Conservation (phyloP, 2,113 vertebrate species). For the Melierax canorus region DNA sequence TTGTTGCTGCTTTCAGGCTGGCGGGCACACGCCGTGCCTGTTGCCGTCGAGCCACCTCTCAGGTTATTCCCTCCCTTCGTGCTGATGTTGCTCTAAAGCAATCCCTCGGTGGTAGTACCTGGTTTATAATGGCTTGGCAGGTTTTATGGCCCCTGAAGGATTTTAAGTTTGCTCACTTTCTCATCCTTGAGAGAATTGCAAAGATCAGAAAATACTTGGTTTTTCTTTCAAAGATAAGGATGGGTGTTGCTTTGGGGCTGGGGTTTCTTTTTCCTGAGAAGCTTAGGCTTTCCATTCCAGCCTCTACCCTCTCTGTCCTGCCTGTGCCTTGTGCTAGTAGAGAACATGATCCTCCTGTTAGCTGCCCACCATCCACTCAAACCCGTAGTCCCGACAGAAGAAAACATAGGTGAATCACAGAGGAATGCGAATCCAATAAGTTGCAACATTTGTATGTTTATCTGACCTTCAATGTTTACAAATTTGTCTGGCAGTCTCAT, state of each 20-base stretch:
- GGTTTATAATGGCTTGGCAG: neutral
- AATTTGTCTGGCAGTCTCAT: constrained; percentile 23
- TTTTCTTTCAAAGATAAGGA: neutral
- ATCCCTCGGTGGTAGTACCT: neutral
- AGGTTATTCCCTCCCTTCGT: neutral
- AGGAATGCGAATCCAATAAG: constrained; percentile 13
- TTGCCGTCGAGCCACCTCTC: neutral
- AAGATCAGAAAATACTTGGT: accelerated
- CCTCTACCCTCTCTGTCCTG: neutral
- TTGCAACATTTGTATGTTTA: constrained; percentile 55
- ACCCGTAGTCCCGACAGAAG: neutral
- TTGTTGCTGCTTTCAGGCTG: neutral
- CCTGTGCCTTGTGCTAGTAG: neutral
- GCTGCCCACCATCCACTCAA: neutral
- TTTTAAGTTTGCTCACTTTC: neutral
- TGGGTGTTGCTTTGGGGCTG: neutral
- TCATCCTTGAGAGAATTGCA: neutral
- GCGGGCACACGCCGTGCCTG: accelerated
- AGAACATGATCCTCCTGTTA: neutral
- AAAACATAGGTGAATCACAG: constrained; percentile 36
- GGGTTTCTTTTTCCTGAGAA: neutral
- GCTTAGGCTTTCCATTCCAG: neutral
- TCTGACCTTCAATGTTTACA: constrained; percentile 33
- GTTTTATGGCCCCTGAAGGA: neutral
- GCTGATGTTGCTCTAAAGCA: neutral